Conservation (phyloP, 2,797 vertebrate species). For the Prionace glauca region DNA sequence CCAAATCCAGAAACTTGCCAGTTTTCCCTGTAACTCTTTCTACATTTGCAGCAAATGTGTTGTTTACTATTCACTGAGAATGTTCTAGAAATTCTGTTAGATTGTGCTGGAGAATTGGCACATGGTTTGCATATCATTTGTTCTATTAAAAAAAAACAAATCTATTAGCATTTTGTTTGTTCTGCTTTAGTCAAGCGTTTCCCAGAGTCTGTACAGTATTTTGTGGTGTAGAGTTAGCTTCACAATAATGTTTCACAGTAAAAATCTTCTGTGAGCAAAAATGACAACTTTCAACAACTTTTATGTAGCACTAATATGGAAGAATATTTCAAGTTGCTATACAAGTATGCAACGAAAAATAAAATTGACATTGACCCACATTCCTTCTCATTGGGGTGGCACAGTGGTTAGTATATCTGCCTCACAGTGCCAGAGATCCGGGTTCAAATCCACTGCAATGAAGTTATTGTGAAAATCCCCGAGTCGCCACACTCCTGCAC, state of each 20-base stretch:
- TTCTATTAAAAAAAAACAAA: too few relatives aligned
- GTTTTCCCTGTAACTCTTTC: neutral
- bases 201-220: neutral
- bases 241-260: neutral
- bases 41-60: neutral
- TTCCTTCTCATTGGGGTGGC: too few relatives aligned
- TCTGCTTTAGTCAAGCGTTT: constrained; percentile 17
- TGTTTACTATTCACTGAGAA: neutral
- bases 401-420: too few relatives aligned
- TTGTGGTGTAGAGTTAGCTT: neutral
- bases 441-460: too few relatives aligned
- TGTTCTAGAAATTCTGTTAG: neutral
- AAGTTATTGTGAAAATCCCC: too few relatives aligned
- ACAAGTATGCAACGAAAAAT: neutral
- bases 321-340: neutral
- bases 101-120: neutral
- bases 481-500: too few relatives aligned
- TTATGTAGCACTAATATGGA: neutral
- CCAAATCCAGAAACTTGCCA: neutral
- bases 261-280: neutral
- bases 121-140: neutral
- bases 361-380: neutral
- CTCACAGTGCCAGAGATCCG: too few relatives aligned
- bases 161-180: neutral
- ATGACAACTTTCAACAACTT: neutral